A percentile compares a stretch with the other conserved stretches of the same genome.
Evolutionary conservation across 1,140 invertebrate species (phyloP).

Genomic region (Atta cephalotes): DNA sequence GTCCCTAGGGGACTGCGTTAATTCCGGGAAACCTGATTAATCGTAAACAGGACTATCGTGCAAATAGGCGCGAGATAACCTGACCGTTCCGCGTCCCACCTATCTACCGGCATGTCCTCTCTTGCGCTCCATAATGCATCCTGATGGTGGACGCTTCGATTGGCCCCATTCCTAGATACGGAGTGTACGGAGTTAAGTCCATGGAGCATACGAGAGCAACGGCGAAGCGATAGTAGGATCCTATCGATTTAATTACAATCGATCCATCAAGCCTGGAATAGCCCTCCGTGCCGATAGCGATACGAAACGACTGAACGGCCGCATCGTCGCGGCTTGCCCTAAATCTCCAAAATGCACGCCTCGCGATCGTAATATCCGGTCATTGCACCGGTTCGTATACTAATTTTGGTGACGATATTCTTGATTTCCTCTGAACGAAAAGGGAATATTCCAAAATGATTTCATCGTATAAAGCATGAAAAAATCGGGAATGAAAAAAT

Average conservation of each 20-base stretch:
- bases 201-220: slow-evolving; percentile 46
- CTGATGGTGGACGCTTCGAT: slow-evolving; percentile 79
- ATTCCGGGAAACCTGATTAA: slow-evolving; percentile 84
- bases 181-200: slow-evolving; percentile 72
- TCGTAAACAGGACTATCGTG: slow-evolving; percentile 84
- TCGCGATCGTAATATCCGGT: slow-evolving; percentile 26
- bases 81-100: slow-evolving; percentile 68
- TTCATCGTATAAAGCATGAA: not conserved
- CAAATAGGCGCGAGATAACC: slow-evolving; percentile 85
- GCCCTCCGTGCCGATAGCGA: slow-evolving; percentile 35
- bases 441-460: not conserved
- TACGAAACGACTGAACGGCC: slow-evolving; percentile 36
- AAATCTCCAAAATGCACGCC: slow-evolving; percentile 72
- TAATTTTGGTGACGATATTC: not conserved
- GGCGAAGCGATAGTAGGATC: slow-evolving; percentile 63
- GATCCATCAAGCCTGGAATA: slow-evolving; percentile 67
- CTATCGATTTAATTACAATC: slow-evolving; percentile 82
- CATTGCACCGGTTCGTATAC: not conserved
- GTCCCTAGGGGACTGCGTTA: slow-evolving; percentile 79
- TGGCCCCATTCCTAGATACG: slow-evolving; percentile 81
- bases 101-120: slow-evolving; percentile 77
- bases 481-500: slow-evolving; percentile 1
- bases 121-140: slow-evolving; percentile 80
- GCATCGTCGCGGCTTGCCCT: slow-evolving; percentile 67
- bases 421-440: not conserved